phyloP scores from a whole-genome alignment of 2,797 vertebrate genomes.

The Mus spretus region DNA sequence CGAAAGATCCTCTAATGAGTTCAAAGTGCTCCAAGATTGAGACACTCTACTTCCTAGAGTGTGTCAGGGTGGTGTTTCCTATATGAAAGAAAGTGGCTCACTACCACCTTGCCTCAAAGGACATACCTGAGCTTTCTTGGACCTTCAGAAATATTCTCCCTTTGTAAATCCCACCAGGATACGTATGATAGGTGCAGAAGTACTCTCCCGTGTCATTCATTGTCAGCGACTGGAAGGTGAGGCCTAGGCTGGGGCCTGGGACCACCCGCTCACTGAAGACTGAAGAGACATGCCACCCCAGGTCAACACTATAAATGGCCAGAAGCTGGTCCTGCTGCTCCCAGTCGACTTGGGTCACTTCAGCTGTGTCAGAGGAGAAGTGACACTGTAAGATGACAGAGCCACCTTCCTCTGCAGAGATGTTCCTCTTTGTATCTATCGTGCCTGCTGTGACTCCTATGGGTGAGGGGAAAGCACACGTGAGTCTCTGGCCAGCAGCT shows the following conservation, averaged over 20 bases:
- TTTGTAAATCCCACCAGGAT: conserved; percentile 77
- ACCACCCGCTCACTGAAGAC: conserved; percentile 49
- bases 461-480: not conserved
- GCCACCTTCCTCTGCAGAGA: conserved; percentile 75
- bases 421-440: conserved; percentile 35
- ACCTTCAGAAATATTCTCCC: conserved; percentile 80
- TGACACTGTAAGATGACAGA: conserved; percentile 79
- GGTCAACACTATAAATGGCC: not conserved
- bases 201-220: conserved; percentile 81
- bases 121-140: conserved; percentile 74
- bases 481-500: not conserved
- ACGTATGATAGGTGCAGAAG: conserved; percentile 81
- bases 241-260: conserved; percentile 27
- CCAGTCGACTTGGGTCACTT: conserved; percentile 84
- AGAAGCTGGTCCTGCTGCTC: conserved; percentile 47
- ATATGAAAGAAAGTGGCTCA: not conserved
- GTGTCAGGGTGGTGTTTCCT: not conserved
- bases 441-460: conserved; percentile 52
- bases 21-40: not conserved
- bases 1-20: not conserved
- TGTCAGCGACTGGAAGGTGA: conserved; percentile 71
- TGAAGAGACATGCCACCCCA: conserved; percentile 19
- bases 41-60: not conserved
- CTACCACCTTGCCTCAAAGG: not conserved
- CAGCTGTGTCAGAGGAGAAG: conserved; percentile 50